Base-by-base conservation (phyloP, 1,140 invertebrate genomes). In the Cotesia chilonis region DNA sequence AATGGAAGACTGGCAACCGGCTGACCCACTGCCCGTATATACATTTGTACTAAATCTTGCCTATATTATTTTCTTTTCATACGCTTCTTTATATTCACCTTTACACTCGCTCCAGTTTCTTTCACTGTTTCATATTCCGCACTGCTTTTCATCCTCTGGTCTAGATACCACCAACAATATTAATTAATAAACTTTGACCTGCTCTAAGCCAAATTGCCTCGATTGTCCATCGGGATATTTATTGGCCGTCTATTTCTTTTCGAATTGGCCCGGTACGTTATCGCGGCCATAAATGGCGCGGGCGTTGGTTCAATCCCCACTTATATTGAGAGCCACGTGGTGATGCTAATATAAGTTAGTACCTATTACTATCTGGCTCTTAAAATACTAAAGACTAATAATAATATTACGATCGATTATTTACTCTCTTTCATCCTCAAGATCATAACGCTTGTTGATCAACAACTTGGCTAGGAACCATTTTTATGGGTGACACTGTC, bases 271-370 rank as follows among this genome's bases (percentile, higher is more conserved):
- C 63, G 57, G 68, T 60, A 71, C 76, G 80, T 81, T 72, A 73
- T 75, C 77, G 79, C 83, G 81, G 41, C 85, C 84, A 87, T 86
- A 87, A 86, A 87, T 85, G 85, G 85, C 81, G 83, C 84, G 85
- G 82, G 76, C 82, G 84, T 82, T 83, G 83, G 81, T 83, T 81
- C 79, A 61, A 68, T 55, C 75, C 75, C 73, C 75, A 74, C 75
- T 71, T 41, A 61, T 54, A 54, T 70, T 38, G 66, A 74, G 10
- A 37, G 65, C 75, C 80, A 80, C 74, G 71, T 70, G 68, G 72
- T 68, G 54, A 66, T 69, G 66, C 38, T 51, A 47, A 52, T 63
- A 41, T 38, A 63, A 47, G 57, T 51, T 68, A 41, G 63, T 20
- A 10, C 38, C 37, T 28, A 51, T 38, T 10, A 10, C 17, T 38